phyloP scores from a whole-genome alignment of 2,797 vertebrate species.

The Paedocypris micromegethes region DNA sequence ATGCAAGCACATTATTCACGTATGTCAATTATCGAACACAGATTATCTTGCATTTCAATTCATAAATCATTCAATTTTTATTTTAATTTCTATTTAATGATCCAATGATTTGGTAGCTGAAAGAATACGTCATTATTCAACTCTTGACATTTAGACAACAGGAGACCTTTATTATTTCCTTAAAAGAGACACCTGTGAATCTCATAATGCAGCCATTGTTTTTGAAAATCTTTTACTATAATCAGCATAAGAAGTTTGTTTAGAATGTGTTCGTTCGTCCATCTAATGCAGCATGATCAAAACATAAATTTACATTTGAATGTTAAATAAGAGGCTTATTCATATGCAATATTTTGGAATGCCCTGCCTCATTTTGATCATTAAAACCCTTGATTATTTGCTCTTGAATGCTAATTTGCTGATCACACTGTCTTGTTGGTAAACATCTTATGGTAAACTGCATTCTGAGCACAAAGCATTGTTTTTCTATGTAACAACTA shows the following conservation, averaged over 20 bases:
- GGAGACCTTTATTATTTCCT: neutral
- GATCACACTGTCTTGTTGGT: slow-evolving; percentile 1
- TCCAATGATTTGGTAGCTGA: too few relatives aligned
- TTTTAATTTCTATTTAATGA: too few relatives aligned
- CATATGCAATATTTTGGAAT: neutral
- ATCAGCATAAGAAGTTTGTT: neutral
- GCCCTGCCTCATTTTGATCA: neutral
- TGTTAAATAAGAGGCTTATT: slow-evolving; percentile 11
- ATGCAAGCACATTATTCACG: too few relatives aligned
- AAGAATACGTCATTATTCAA: neutral
- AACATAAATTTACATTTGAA: slow-evolving; percentile 29
- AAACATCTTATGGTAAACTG: neutral
- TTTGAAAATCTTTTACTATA: slow-evolving; percentile 10
- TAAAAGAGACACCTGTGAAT: slow-evolving; percentile 9
- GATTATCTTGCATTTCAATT: too few relatives aligned
- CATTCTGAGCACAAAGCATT: neutral
- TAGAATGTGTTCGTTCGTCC: neutral
- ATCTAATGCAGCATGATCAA: slow-evolving; percentile 14
- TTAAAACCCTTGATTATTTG: slow-evolving; percentile 9
- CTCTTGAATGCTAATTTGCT: slow-evolving; percentile 13
- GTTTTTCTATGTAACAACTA: too few relatives aligned
- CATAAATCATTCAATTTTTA: too few relatives aligned
- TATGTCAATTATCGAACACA: too few relatives aligned
- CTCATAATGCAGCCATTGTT: neutral
- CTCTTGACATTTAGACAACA: slow-evolving; percentile 4